Conservation (phyloP, 2,113 vertebrate genomes). For the Heterotilapia buettikoferi region DNA sequence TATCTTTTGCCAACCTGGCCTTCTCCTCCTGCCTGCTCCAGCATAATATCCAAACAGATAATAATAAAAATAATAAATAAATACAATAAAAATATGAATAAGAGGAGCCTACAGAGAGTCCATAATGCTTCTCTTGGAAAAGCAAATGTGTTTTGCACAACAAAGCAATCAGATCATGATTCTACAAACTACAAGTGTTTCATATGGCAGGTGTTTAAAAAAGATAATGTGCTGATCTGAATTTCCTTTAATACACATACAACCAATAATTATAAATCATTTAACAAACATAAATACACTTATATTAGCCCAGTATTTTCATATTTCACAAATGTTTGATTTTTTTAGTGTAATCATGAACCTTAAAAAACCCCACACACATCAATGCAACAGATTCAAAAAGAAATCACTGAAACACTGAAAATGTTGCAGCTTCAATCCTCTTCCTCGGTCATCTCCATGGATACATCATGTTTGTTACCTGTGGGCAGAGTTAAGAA, state of each 20-base stretch:
- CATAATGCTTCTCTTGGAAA: not conserved
- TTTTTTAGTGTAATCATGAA: not conserved
- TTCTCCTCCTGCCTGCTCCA: fast-evolving
- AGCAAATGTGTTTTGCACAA: fast-evolving
- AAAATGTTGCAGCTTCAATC: not conserved
- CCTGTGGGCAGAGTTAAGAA: not conserved
- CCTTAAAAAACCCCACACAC: fast-evolving
- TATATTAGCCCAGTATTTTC: not conserved
- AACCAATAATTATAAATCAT: not conserved
- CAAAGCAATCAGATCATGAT: not conserved
- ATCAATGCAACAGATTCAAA: fast-evolving
- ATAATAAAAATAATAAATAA: not conserved
- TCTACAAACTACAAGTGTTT: not conserved
- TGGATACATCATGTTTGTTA: fast-evolving
- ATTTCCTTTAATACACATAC: not conserved
- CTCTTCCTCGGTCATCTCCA: not conserved
- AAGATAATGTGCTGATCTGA: not conserved
- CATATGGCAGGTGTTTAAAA: fast-evolving
- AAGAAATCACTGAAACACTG: not conserved
- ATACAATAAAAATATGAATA: not conserved
- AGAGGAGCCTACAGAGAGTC: not conserved
- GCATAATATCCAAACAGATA: not conserved
- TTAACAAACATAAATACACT: not conserved
- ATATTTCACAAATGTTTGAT: fast-evolving
- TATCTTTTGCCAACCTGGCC: fast-evolving